phyloP scores from a whole-genome alignment of 2,797 vertebrate genomes.

The Phylloscopus collybita region DNA sequence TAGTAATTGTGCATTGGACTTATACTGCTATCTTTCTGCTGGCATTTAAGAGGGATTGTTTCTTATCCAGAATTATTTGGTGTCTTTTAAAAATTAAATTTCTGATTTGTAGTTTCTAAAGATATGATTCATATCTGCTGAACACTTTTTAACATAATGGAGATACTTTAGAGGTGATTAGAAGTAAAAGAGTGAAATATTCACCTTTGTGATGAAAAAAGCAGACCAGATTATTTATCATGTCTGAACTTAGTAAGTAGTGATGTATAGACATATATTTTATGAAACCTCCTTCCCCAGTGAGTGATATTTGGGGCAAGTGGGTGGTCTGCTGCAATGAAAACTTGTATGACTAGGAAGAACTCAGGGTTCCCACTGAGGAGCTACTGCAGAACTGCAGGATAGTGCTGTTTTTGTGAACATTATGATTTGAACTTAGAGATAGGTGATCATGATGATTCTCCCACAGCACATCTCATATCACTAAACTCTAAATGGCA shows the following conservation, averaged over 20 bases:
- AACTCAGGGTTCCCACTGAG: background rate
- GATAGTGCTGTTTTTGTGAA: background rate
- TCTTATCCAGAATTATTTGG: background rate
- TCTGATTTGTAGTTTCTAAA: background rate
- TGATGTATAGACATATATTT: background rate
- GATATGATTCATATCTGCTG: background rate
- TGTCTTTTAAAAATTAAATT: background rate
- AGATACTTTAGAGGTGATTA: background rate
- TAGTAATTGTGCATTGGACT: background rate
- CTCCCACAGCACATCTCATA: background rate
- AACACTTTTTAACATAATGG: background rate
- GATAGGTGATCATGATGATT: accelerated
- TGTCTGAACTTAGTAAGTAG: background rate
- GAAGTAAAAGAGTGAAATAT: background rate
- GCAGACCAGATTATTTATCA: background rate
- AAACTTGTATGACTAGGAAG: background rate
- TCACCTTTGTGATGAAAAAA: background rate
- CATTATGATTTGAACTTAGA: background rate
- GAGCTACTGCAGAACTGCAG: background rate
- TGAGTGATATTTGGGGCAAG: accelerated
- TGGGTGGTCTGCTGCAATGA: background rate
- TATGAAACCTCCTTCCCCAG: background rate
- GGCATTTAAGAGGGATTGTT: background rate
- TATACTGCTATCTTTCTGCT: background rate
- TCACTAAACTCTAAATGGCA: background rate